Base-by-base conservation (phyloP, 2,888 invertebrate genomes). In the Lissonota sp. region DNA sequence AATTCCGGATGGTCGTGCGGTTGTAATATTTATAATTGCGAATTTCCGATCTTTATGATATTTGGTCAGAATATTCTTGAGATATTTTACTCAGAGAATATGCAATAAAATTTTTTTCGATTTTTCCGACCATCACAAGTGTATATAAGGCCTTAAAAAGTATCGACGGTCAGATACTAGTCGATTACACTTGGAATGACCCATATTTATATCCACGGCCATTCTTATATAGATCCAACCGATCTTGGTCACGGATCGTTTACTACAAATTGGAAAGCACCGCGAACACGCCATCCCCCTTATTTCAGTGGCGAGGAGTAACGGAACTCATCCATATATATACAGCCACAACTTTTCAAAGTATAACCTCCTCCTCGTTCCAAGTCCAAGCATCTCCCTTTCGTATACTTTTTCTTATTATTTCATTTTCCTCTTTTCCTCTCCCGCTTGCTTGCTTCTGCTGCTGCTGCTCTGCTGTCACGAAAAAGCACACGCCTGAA, bases 251-350 rank as follows among this genome's bases (percentile, higher is more conserved):
- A 82, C 62, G 76, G 82, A 80, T 83, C 84, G 81, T 83, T 85
- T 80, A 73, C 73, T 67, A 78, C 75, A 81, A 83, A 85, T 84
- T 83, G 83, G 83, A 84, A 83, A 85, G 83, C 77, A 73, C 76
- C 79, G 67, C 71, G 76, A 80, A 67, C 70, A 66, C 60, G 62
- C 74, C 51, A 53, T 40, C 7, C 26, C 62, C 55, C 46, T 58
- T 12, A 46, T 71, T 26, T 53, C 60, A 62, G 53, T 58, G 46
- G 60, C 64, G 26, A 53, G 53, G 49, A 81, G 67, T 69, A 73
- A 49, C 67, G 44, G 73, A 81, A 49, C 71, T 74, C 62, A 64
- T 69, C 62, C 69, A 26, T 63, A 51, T 26, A 26, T 26, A 26
- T 26, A 26, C 26, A 26, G 26, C 26, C 3, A 42, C 70, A 60